Base-by-base conservation (phyloP, 1,140 invertebrate species). In the Diorhabda carinulata region DNA sequence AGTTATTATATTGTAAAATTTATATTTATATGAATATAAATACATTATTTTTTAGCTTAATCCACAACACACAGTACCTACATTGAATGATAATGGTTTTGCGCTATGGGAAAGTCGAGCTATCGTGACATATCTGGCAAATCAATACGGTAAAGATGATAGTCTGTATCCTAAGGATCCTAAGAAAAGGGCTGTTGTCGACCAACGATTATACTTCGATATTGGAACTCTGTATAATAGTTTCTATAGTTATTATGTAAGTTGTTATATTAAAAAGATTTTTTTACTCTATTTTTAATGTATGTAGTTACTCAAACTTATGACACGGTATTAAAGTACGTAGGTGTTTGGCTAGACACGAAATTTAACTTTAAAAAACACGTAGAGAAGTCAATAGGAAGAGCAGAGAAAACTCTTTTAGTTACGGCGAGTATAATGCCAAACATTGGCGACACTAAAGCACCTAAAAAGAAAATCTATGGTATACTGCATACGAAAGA, bases 151-250 rank as follows among this genome's bases (percentile, higher is more conserved):
- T 43, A 91, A 91, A 77, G 84, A 90, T 70, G 89, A 87, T 78
- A 81, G 83, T 2, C 81, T 93, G 5, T 93, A 93, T 78, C 92
- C 92, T 0, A 90, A 89, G 72, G 88, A 92, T 47, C 83, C 88
- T 0, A 87, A 89, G 70, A 84, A 87, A 64, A 81, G 91, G 6
- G 91, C 90, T 2, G 0, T 89, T 0, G 87, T 94, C 3, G 88
- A 93, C 76, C 87, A 90, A 72, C 84, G 89, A 67, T 80, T 94
- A 2, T 90, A 89, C 78, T 94, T 93, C 78, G 91, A 93, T 75
- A 81, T 87, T n/a, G 88, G 87, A 57, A 87, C 85, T 2, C 79
- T 94, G 2, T 91, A 90, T 78, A 80, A 84, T 65, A 78, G 86
- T 72, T 88, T 91, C 68, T 79, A 76, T n/a, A 87, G 89, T 44